Base-by-base conservation (phyloP, 1,140 invertebrate genomes). In the Saccostrea cuccullata region DNA sequence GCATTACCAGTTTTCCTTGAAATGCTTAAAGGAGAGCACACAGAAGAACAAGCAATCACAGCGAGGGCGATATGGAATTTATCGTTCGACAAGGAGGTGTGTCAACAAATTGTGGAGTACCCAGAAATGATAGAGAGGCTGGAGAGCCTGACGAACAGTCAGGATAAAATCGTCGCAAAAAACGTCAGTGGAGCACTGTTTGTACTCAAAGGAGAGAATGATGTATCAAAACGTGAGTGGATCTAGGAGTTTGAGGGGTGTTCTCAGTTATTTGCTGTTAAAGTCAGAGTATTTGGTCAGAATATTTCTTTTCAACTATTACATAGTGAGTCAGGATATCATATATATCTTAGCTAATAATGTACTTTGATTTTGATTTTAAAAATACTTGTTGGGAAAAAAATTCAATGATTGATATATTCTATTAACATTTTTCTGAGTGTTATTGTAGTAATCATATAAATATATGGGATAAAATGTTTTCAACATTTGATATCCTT, bases 141-240 rank as follows among this genome's bases (percentile, higher is more conserved):
- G 20, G 91, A 93, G 60, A 90, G 90, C 67, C 89, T 93, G 6
- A 87, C 82, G 23, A 87, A 91, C 12, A 92, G 89, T 56, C 90
- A 89, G 9, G 90, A 94, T 64, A 91, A 89, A 82, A 70, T 88
- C 5, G 90, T 94, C 11, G 88, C 90, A 56, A 91, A 91, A 88
- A 93, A 92, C 86, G 87, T 89, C n/a, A 91, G 88, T 36, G 93
- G 93, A 55, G 92, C 92, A 12, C 88, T 93, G 55, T 94, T 93
- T 92, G 87, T 94, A 0, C 85, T 94, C 15, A 92, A 90, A 64
- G 93, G 93, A 90, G 93, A 93, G 67, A 92, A 92, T 85, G 91
- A 93, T 88, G 90, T 92, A 47, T 87, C 90, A 58, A 92, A 90
- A 87, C 89, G 92, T 92, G 20, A 84, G 82, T 82, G n/a, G 70